Base-by-base conservation (phyloP, 1,140 invertebrate species). In the Microplitis demolitor region DNA sequence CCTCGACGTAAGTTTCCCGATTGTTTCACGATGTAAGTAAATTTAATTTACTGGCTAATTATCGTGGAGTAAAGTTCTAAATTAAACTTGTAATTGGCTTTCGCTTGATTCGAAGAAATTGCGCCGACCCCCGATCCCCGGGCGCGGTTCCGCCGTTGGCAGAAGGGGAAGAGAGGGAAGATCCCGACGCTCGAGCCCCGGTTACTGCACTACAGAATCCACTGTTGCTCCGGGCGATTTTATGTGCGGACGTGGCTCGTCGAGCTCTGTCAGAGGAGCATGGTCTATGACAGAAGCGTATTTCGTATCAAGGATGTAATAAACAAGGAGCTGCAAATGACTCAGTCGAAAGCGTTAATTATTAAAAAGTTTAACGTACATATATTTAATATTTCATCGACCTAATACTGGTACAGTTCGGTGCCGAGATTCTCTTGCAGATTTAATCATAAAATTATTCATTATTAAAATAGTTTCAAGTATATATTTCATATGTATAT, bases 21-120 rank as follows among this genome's bases (percentile, higher is more conserved):
- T 84, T 83, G 84, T 85, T 82, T 83, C 67, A 78, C 81, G 81
- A 82, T 78, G 81, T 84, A 84, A 85, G 84, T 84, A 84, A 85
- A 85, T 85, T 84, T 81, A 84, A 85, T 85, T 82, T 80, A 81
- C 80, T 80, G 79, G 82, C 80, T 85, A 87, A 86, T 87, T 86
- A 85, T 87, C 84, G 78, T 73, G 73, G 24, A 39, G 16, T 39
- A 82, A 85, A 84, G 81, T 85, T 85, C 80, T 79, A 81, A 85
- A 84, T 84, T 83, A 83, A 87, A 86, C 84, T 87, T 85, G 83
- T 86, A 87, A 87, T 85, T 85, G 80, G 82, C 83, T 87, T 84
- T 84, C 80, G 80, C 79, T 79, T 76, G 82, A 86, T 85, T 87
- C 84, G 82, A 87, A 87, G 84, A 86, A 87, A 86, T 85, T 82